These are phyloP conservation scores for Ranitomeya imitator DNA, from an alignment of 2,113 vertebrate species.

Conservation along the genomic window DNA sequence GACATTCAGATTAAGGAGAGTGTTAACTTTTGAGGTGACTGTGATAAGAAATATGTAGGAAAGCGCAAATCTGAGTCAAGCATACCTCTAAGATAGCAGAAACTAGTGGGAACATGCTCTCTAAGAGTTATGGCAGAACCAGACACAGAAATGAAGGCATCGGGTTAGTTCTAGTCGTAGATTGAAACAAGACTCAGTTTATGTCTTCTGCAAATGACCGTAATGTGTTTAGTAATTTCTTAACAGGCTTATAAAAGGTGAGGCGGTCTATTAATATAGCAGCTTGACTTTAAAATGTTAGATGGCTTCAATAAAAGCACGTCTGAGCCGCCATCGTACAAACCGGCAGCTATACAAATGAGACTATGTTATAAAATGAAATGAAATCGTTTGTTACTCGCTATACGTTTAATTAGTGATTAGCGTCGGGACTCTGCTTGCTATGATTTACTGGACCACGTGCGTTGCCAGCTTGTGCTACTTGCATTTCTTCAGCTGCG, in stretches of 20 bases:
- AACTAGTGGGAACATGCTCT: background rate
- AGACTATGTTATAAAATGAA: slow-evolving; percentile 41
- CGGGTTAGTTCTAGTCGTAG: background rate
- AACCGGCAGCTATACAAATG: slow-evolving; percentile 26
- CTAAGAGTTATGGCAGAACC: background rate
- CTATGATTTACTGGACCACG: slow-evolving; percentile 17
- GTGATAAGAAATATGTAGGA: background rate
- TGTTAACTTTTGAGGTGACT: background rate
- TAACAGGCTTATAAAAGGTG: slow-evolving; percentile 45
- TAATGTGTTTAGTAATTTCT: slow-evolving; percentile 5
- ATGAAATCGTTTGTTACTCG: slow-evolving; percentile 28
- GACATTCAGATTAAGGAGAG: too few relatives aligned
- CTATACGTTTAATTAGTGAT: slow-evolving; percentile 44
- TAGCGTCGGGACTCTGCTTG: slow-evolving; percentile 18
- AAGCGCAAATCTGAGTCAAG: background rate
- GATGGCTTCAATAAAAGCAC: slow-evolving; percentile 30
- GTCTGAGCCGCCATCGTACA: background rate
- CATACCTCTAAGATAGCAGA: background rate
- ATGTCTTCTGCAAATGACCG: background rate
- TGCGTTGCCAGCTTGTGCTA: background rate
- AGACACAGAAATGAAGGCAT: background rate
- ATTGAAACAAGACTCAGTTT: background rate
- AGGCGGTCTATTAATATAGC: slow-evolving; percentile 16
- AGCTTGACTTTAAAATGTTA: slow-evolving; percentile 40
- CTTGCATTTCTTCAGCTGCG: background rate